phyloP scores from a whole-genome alignment of 1,140 invertebrate genomes.

The Neodiprion pinetum region DNA sequence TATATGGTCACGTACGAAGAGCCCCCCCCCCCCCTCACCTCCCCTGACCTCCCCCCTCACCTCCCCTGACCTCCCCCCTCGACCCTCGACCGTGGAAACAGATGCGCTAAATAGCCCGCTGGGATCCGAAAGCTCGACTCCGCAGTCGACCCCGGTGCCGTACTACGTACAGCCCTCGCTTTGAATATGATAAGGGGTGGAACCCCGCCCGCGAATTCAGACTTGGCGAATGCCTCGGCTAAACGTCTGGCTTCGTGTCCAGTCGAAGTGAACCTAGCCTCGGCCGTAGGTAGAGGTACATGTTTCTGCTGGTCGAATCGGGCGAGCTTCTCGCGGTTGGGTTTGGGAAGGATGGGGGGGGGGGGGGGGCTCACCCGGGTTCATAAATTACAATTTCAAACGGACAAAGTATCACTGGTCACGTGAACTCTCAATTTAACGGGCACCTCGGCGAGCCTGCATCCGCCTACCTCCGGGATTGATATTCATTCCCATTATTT shows the following conservation, averaged over 20 bases:
- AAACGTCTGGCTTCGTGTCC: too few species aligned
- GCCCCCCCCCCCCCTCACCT: slow-evolving; percentile 32
- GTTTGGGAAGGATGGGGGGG: too few species aligned
- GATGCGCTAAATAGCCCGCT: slow-evolving; percentile 57
- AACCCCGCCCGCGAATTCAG: not conserved
- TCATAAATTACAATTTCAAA: slow-evolving; percentile 8
- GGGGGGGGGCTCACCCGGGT: not conserved
- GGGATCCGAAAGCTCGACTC: slow-evolving; percentile 46
- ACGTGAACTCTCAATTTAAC: not conserved
- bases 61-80: not conserved
- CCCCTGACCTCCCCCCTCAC: too few species aligned
- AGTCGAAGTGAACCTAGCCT: too few species aligned
- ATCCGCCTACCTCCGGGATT: not conserved
- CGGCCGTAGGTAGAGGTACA: too few species aligned
- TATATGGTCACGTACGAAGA: not conserved
- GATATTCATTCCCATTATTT: not conserved
- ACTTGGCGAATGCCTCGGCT: not conserved
- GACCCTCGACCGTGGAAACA: slow-evolving; percentile 41
- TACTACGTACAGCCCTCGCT: not conserved
- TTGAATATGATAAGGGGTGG: not conserved
- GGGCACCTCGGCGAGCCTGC: not conserved
- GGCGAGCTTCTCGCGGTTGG: not conserved
- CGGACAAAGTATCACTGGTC: slow-evolving; percentile 1
- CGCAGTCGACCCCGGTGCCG: slow-evolving; percentile 2
- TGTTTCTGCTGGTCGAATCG: not conserved